phyloP scores from a whole-genome alignment of 2,113 vertebrate genomes.

The Grantiella picta region DNA sequence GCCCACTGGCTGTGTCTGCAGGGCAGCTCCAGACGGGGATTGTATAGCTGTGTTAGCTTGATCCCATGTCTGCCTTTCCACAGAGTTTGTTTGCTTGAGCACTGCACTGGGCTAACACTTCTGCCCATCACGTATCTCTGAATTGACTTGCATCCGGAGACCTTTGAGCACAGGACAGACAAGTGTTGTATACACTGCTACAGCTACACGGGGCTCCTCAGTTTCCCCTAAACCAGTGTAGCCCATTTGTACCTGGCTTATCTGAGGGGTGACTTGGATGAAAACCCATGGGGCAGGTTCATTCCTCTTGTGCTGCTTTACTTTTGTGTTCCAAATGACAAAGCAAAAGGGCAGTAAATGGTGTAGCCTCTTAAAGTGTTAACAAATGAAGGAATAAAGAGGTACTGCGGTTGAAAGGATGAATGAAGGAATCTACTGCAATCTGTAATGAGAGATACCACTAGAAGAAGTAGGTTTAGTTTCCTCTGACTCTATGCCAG shows the following conservation, averaged over 20 bases:
- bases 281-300: neutral
- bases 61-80: slow-evolving; percentile 25
- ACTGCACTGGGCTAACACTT: neutral
- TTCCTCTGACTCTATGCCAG: neutral
- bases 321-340: neutral
- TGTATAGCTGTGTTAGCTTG: slow-evolving; percentile 43
- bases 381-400: neutral
- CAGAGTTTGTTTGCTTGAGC: slow-evolving; percentile 47
- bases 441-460: neutral
- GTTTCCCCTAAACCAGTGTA: neutral
- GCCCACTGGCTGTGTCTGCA: neutral
- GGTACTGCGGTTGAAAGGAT: neutral
- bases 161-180: neutral
- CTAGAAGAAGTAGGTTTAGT: neutral
- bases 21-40: neutral
- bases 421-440: neutral
- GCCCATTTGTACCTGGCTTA: neutral
- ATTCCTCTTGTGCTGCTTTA: neutral
- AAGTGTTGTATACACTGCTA: neutral
- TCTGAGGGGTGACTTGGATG: neutral
- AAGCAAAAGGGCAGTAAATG: neutral
- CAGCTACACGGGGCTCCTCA: neutral
- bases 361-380: neutral
- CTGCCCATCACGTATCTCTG: neutral
- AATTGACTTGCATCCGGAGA: neutral